Conservation (phyloP, 2,888 invertebrate species). For the Meta bourneti region DNA sequence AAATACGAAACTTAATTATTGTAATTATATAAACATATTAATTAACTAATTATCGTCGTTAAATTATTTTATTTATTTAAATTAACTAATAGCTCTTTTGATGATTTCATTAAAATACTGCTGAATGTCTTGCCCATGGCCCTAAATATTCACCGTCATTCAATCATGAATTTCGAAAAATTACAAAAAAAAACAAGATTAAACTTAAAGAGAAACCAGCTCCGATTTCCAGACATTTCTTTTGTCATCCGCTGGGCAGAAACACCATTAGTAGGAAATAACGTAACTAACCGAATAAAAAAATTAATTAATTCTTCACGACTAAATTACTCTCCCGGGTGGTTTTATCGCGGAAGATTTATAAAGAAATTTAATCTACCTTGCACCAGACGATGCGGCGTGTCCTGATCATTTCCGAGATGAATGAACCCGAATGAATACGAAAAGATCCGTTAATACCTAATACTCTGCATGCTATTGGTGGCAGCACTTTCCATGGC, state of each 20-base stretch:
- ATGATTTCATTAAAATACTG: too few relatives aligned
- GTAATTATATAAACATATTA: too few relatives aligned
- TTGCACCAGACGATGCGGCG: background rate
- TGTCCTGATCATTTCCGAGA: background rate
- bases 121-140: too few relatives aligned
- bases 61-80: too few relatives aligned
- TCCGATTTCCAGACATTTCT: background rate
- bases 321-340: background rate
- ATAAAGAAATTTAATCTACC: constrained; percentile 10
- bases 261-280: background rate
- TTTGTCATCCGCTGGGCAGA: background rate
- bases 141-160: too few relatives aligned
- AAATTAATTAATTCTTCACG: background rate
- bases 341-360: constrained; percentile 12
- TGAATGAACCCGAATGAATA: constrained; percentile 4
- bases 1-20: too few relatives aligned
- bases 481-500: constrained; percentile 5
- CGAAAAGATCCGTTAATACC: background rate
- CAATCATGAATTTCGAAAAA: background rate
- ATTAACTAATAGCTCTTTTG: too few relatives aligned
- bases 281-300: background rate
- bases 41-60: too few relatives aligned
- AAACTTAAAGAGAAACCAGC: too few relatives aligned
- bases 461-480: constrained; percentile 6
- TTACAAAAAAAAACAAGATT: background rate